phyloP scores from a whole-genome alignment of 2,797 vertebrate species.

The Lutjanus campechanus region DNA sequence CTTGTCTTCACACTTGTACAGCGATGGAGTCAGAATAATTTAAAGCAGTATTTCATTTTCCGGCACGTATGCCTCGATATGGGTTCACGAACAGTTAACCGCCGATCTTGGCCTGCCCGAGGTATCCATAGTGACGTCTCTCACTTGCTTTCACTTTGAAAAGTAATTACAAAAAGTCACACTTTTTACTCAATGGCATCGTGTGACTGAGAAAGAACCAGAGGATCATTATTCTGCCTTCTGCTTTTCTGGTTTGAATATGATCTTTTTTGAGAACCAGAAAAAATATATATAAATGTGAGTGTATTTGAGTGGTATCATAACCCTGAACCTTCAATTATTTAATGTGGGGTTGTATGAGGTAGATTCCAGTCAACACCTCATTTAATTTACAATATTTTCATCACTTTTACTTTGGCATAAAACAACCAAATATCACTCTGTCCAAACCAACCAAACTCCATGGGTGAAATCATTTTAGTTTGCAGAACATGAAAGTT shows the following conservation, averaged over 20 bases:
- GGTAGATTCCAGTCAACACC: too few relatives aligned
- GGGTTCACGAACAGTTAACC: conserved; percentile 51
- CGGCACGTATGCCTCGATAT: neutral
- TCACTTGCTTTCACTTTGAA: conserved; percentile 30
- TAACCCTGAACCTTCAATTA: neutral
- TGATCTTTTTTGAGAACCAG: neutral
- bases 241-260: neutral
- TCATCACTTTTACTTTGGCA: too few relatives aligned
- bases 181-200: conserved; percentile 15
- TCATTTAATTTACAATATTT: too few relatives aligned
- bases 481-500: too few relatives aligned
- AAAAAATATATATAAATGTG: neutral
- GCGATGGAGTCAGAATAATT: conserved; percentile 73
- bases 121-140: conserved; percentile 42
- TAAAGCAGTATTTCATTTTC: conserved; percentile 69
- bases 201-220: conserved; percentile 13
- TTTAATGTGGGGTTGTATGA: too few relatives aligned
- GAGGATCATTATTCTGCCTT: conserved; percentile 5
- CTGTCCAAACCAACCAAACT: too few relatives aligned
- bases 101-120: neutral
- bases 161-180: conserved; percentile 37
- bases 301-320: neutral
- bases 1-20: conserved; percentile 80
- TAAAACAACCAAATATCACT: too few relatives aligned
- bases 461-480: too few relatives aligned